Evolutionary conservation across 2,113 vertebrate species (phyloP).

Genomic region (Myiozetetes cayanensis): DNA sequence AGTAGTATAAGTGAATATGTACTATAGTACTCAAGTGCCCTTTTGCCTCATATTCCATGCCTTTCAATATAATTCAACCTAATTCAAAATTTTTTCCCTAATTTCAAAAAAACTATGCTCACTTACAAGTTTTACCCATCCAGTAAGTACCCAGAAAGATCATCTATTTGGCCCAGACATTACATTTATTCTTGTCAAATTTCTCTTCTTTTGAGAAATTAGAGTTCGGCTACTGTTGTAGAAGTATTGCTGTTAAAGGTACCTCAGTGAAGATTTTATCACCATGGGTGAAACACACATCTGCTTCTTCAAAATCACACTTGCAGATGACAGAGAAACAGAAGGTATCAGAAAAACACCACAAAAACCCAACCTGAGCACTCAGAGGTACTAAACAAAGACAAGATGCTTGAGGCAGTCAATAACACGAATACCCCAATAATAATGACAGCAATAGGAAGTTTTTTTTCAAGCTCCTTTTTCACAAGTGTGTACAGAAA

Average conservation of each 20-base stretch:
- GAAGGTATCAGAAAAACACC: not conserved
- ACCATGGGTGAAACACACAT: not conserved
- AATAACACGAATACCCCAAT: not conserved
- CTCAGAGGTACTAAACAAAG: slow-evolving; percentile 8
- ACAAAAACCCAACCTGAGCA: not conserved
- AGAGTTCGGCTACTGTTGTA: not conserved
- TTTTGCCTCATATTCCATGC: not conserved
- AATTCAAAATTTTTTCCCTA: not conserved
- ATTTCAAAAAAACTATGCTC: not conserved
- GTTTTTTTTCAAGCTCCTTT: not conserved
- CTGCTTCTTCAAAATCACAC: not conserved
- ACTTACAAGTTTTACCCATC: not conserved
- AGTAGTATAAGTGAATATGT: not conserved
- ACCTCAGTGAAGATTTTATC: not conserved
- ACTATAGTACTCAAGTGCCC: not conserved
- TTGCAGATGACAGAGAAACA: not conserved
- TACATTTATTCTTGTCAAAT: not conserved
- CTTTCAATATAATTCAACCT: not conserved
- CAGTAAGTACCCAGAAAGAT: not conserved
- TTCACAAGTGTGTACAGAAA: not conserved
- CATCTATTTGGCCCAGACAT: not conserved
- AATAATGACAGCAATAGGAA: not conserved
- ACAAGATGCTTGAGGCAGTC: slow-evolving; percentile 23
- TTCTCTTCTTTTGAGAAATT: not conserved
- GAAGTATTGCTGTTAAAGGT: not conserved